Base-by-base conservation (phyloP, 1,140 invertebrate species). In the Cephus cinctus region DNA sequence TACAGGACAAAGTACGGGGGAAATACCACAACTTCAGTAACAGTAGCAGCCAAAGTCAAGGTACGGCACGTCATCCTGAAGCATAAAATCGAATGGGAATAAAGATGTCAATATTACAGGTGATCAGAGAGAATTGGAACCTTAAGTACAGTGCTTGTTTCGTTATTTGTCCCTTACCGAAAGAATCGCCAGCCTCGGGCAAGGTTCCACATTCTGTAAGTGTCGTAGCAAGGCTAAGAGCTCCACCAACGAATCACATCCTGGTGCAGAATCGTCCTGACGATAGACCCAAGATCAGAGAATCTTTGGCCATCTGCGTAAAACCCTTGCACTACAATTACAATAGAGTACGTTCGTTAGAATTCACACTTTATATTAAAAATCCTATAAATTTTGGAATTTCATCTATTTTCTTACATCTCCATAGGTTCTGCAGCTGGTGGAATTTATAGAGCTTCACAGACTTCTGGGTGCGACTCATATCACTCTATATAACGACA, bases 401-500 rank as follows among this genome's bases (percentile, higher is more conserved):
- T 22, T 32, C 31, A 22, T 16, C 5, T 43, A 25, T 25, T 31
- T 31, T 15, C 19, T 35, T 32, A 19, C 41, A 43, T 49, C 57
- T 54, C 69, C 69, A 6, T 67, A 89, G 78, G 83, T 84, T 9
- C 67, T 89, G 32, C 89, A 94, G 77, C 77, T 98, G 48, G 79
- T 96, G 46, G 94, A 97, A 77, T 96, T 94, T 79, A 83, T 97
- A 48, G 94, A 97, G 75, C 76, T 97, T 39, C 92, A 97, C 66
- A 80, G 82, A 5, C 71, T 97, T 12, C 76, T 97, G 39, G 94
- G 94, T 1, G 90, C 90, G 1, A 84, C 84, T 19, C 90, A 94
- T 67, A 93, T 97, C 66, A 90, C 90, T 19, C 87, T 98, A 65
- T 98, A 96, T 78, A 96, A 97, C 69, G 86, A 95, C 66, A 93